A percentile compares a stretch with the other conserved stretches of the same genome.
phyloP scores from a whole-genome alignment of 2,888 invertebrate genomes.

The Hypomecis punctinalis region DNA sequence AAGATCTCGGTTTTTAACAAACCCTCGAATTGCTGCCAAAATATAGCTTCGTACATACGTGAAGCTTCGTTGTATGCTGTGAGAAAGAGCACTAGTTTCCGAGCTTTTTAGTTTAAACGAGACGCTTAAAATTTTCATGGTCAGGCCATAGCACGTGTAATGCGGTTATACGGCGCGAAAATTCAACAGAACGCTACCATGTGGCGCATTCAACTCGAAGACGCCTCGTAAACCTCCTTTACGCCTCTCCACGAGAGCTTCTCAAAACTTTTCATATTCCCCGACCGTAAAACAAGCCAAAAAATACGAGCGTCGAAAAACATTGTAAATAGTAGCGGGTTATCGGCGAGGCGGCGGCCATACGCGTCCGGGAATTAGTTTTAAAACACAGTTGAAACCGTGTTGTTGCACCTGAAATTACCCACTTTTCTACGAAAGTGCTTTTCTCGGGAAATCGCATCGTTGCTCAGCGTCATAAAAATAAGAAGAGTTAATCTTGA shows the following conservation, averaged over 20 bases:
- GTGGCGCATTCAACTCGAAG: constrained; percentile 80
- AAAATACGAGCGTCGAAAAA: constrained; percentile 83
- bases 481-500: constrained; percentile 57
- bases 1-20: constrained; percentile 61
- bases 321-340: constrained; percentile 82
- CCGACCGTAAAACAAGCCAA: constrained; percentile 81
- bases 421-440: constrained; percentile 61
- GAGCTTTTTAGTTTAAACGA: constrained; percentile 69
- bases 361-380: constrained; percentile 73
- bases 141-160: constrained; percentile 80
- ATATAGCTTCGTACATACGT: constrained; percentile 50
- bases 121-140: constrained; percentile 82
- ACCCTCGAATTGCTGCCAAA: constrained; percentile 54
- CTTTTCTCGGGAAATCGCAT: constrained; percentile 42
- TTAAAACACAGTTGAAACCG: constrained; percentile 79
- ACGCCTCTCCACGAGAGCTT: constrained; percentile 78
- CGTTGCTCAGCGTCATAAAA: constrained; percentile 53
- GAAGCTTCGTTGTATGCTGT: constrained; percentile 48
- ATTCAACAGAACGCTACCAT: constrained; percentile 75
- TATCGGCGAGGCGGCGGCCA: constrained; percentile 67
- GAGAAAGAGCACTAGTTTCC: constrained; percentile 49
- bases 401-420: constrained; percentile 71
- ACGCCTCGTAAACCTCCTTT: constrained; percentile 83
- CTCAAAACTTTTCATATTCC: constrained; percentile 84
- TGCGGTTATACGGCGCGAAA: constrained; percentile 74